Conservation (phyloP, 2,888 invertebrate genomes). For the Pediacus dermestoides region DNA sequence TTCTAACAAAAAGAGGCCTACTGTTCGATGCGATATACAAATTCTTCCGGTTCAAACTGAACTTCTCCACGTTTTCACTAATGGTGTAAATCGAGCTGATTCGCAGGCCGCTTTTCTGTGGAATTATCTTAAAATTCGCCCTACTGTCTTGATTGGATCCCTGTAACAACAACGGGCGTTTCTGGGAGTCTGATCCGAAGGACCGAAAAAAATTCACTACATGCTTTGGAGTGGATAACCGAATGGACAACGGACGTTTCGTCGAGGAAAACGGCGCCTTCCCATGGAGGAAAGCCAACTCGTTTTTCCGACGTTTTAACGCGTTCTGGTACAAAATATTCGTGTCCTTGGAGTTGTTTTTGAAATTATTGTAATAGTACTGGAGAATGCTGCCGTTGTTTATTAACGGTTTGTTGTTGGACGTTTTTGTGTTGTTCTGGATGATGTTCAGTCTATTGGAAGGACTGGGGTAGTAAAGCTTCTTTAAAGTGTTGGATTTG, state of each 20-base stretch:
- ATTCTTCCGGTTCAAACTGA: constrained; percentile 46
- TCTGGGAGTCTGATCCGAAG: constrained; percentile 48
- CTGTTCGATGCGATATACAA: constrained; percentile 49
- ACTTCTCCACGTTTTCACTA: constrained; percentile 48
- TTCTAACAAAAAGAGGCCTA: constrained; percentile 51
- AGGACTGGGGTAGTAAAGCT: constrained; percentile 44
- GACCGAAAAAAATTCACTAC: constrained; percentile 46
- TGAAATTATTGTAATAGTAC: constrained; percentile 49
- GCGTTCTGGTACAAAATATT: constrained; percentile 48
- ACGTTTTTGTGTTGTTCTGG: constrained; percentile 34
- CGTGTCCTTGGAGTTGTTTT: constrained; percentile 42
- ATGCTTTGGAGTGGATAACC: constrained; percentile 48
- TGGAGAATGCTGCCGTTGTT: constrained; percentile 44
- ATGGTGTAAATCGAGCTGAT: constrained; percentile 54
- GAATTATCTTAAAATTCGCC: constrained; percentile 48
- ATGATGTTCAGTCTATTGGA: constrained; percentile 22
- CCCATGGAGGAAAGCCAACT: constrained; percentile 43
- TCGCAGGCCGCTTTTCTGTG: constrained; percentile 54
- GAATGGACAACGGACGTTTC: constrained; percentile 50
- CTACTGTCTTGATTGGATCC: constrained; percentile 23
- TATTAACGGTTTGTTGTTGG: constrained; percentile 39
- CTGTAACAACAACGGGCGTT: constrained; percentile 47
- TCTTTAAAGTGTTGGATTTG: constrained; percentile 34
- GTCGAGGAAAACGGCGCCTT: constrained; percentile 57
- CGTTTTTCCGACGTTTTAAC: constrained; percentile 38